Conservation (phyloP, 1,140 invertebrate species). For the Polypedilum pembai region DNA sequence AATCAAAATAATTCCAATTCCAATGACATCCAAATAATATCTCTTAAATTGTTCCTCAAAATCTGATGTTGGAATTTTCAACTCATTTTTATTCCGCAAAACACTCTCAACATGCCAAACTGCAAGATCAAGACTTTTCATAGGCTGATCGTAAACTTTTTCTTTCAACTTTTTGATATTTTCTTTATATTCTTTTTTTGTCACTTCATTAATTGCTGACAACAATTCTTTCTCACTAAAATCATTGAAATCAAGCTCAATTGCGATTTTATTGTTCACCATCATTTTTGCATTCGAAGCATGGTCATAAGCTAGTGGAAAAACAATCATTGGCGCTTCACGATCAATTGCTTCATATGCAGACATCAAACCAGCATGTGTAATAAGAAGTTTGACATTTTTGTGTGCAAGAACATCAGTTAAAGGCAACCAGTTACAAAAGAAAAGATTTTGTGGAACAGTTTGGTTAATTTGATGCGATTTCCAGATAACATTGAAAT, state of each 20-base stretch:
- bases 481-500: background rate
- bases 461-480: background rate
- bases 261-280: background rate
- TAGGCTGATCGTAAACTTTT: background rate
- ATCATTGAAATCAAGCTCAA: constrained; percentile 31
- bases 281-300: background rate
- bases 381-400: constrained; percentile 47
- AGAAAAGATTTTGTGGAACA: background rate
- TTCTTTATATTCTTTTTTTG: constrained; percentile 31
- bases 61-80: no score
- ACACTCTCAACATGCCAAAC: background rate
- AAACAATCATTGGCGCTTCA: constrained; percentile 38
- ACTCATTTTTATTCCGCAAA: background rate
- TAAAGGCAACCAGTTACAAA: background rate
- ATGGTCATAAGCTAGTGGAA: background rate
- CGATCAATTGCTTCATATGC: constrained; percentile 39
- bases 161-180: background rate
- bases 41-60: no score
- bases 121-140: background rate
- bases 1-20: background rate
- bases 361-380: constrained; percentile 50
- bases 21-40: background rate
- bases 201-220: constrained; percentile 37
- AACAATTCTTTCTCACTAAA: constrained; percentile 40
- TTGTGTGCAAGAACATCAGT: constrained; percentile 37